Evolutionary conservation across 2,888 invertebrate genomes (phyloP).

Genomic region (Scaptodrosophila latifasciaeformis): DNA sequence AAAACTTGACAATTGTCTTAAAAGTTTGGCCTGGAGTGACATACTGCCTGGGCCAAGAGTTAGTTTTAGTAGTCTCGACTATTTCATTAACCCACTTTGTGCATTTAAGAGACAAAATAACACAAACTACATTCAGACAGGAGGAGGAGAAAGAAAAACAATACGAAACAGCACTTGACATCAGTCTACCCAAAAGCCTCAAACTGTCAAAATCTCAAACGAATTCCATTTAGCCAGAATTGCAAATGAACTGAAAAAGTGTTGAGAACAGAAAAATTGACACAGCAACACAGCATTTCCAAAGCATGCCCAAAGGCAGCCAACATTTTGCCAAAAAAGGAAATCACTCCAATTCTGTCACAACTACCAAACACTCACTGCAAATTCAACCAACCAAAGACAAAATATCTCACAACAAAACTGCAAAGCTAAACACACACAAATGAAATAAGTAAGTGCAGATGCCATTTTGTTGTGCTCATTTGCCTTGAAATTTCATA

Average conservation of each 20-base stretch:
- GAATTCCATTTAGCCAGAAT: slow-evolving; percentile 37
- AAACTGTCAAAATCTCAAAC: slow-evolving; percentile 31
- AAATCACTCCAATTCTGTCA: not conserved
- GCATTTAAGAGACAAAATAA: not conserved
- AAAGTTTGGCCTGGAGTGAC: not conserved
- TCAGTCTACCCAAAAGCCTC: slow-evolving; percentile 11
- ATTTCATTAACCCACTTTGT: slow-evolving; percentile 27
- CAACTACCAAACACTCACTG: too few relatives aligned
- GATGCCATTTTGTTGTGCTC: slow-evolving; percentile 37
- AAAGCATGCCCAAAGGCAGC: not conserved
- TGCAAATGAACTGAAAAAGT: slow-evolving; percentile 11
- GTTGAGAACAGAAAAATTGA: not conserved
- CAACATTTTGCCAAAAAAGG: too few relatives aligned
- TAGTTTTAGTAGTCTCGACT: slow-evolving; percentile 3
- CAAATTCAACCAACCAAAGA: not conserved
- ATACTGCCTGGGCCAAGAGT: not conserved
- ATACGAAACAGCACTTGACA: not conserved
- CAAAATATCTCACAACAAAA: slow-evolving; percentile 1
- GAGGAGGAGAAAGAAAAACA: too few relatives aligned
- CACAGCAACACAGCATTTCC: not conserved
- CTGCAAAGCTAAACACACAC: not conserved
- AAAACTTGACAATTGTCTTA: too few relatives aligned
- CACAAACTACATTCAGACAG: too few relatives aligned
- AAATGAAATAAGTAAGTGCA: not conserved
- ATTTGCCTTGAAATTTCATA: slow-evolving; percentile 22